phyloP scores from a whole-genome alignment of 2,113 vertebrate species.

The Epinephelus cyanopodus region DNA sequence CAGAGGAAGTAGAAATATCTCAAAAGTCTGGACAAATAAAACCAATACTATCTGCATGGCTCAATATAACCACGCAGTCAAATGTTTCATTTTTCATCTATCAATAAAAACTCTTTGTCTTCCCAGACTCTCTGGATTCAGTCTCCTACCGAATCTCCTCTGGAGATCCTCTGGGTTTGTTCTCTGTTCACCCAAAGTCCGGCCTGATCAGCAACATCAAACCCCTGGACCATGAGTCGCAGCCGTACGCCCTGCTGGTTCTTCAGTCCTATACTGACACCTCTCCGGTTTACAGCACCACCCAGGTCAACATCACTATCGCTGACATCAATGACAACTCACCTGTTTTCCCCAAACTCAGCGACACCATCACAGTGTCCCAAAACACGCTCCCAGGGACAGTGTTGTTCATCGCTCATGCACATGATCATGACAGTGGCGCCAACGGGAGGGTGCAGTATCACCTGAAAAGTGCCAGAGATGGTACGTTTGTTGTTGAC shows the following conservation, averaged over 20 bases:
- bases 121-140: slow-evolving; percentile 85
- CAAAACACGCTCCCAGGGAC: slow-evolving; percentile 84
- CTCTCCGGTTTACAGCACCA: slow-evolving; percentile 85
- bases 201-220: slow-evolving; percentile 87
- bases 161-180: slow-evolving; percentile 87
- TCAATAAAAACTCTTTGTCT: neutral
- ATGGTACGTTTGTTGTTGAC: slow-evolving; percentile 85
- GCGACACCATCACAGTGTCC: slow-evolving; percentile 82
- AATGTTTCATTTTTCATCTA: neutral
- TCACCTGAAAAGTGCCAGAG: slow-evolving; percentile 66
- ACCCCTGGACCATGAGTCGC: slow-evolving; percentile 88
- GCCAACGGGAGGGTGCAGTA: slow-evolving; percentile 89
- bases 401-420: slow-evolving; percentile 89
- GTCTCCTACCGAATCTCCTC: slow-evolving; percentile 91
- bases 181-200: slow-evolving; percentile 86
- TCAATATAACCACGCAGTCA: neutral
- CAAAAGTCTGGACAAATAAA: neutral
- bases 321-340: slow-evolving; percentile 91
- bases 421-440: slow-evolving; percentile 90
- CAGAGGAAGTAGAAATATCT: neutral
- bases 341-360: slow-evolving; percentile 83
- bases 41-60: neutral
- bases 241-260: slow-evolving; percentile 83
- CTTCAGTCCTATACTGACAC: slow-evolving; percentile 87
- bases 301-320: slow-evolving; percentile 89